These are phyloP conservation scores for Oreochromis aureus DNA, from an alignment of 2,113 vertebrate species.

Conservation along the genomic window DNA sequence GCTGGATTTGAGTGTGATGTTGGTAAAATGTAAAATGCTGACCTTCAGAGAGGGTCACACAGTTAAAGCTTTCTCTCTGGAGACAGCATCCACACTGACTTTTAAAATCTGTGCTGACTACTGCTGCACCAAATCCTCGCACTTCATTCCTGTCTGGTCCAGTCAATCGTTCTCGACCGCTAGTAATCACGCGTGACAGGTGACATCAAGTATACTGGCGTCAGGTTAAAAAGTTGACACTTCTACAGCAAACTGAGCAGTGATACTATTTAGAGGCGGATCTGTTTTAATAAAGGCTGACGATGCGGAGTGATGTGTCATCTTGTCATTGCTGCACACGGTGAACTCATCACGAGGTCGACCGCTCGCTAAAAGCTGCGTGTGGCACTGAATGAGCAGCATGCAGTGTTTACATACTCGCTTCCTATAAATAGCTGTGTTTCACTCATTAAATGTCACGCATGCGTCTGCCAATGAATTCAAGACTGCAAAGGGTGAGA, in stretches of 20 bases:
- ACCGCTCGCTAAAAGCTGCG: not conserved
- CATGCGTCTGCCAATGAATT: not conserved
- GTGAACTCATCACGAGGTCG: constrained; percentile 14
- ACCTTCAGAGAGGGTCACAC: not conserved
- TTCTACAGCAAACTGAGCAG: not conserved
- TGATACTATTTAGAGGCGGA: not conserved
- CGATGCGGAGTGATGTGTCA: not conserved
- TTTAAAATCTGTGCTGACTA: not conserved
- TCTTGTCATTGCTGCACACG: not conserved
- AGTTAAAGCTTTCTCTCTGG: not conserved
- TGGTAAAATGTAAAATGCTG: not conserved
- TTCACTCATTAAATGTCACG: not conserved
- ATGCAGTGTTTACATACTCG: not conserved
- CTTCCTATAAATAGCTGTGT: not conserved
- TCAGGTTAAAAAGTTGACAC: not conserved
- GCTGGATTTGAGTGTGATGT: not conserved
- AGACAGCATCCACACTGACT: not conserved
- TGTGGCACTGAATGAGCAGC: not conserved
- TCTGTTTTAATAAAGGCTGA: constrained; percentile 1
- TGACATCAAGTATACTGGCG: not conserved
- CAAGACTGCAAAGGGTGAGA: not conserved
- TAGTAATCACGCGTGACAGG: not conserved
- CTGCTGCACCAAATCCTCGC: not conserved
- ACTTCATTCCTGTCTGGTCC: not conserved
- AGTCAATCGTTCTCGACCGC: not conserved